Evolutionary conservation across 2,113 vertebrate species (phyloP).

Genomic region (Tretioscincus oriximinensis): DNA sequence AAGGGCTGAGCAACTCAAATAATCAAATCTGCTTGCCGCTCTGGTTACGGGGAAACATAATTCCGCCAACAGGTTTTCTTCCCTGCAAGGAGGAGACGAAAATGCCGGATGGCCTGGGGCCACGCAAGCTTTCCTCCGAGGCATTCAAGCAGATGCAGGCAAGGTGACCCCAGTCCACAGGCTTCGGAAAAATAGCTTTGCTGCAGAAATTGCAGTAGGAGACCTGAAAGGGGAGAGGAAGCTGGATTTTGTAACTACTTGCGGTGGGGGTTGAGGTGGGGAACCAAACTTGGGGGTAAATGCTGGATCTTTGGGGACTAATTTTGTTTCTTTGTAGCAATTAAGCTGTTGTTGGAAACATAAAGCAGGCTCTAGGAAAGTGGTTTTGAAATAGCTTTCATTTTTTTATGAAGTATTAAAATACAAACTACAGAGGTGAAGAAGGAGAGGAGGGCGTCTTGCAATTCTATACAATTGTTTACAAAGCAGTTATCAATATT

Average conservation of each 20-base stretch:
- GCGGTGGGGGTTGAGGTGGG: too few relatives aligned
- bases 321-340: neutral
- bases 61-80: conserved; percentile 54
- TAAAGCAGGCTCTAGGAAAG: neutral
- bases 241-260: neutral
- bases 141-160: conserved; percentile 3
- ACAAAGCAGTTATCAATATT: too few relatives aligned
- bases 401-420: neutral
- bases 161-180: conserved; percentile 31
- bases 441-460: too few relatives aligned
- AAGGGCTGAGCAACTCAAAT: neutral
- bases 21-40: conserved; percentile 47
- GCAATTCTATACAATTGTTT: too few relatives aligned
- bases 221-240: neutral
- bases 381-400: neutral
- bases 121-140: conserved; percentile 44
- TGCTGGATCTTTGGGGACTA: too few relatives aligned
- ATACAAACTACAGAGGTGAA: too few relatives aligned
- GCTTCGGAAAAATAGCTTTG: conserved; percentile 31
- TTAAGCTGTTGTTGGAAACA: neutral
- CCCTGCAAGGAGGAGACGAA: conserved; percentile 34
- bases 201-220: neutral
- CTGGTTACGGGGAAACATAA: conserved; percentile 40
- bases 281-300: neutral
- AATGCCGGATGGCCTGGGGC: conserved; percentile 48